Conservation (phyloP, 2,797 vertebrate species). For the Phylloscopus collybita region DNA sequence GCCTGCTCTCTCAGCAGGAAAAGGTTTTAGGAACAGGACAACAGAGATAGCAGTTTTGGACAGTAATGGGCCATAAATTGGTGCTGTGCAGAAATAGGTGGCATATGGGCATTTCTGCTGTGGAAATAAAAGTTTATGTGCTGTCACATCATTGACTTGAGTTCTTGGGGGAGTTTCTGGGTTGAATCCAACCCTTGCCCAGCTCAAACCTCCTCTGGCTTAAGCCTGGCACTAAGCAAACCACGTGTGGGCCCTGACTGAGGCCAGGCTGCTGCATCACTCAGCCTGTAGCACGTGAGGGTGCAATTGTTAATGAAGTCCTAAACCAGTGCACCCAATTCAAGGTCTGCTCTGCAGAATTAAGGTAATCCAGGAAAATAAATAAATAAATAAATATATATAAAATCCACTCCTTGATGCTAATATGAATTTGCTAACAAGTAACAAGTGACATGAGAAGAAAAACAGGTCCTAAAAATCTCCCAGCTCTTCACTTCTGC, state of each 20-base stretch:
- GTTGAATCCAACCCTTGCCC: neutral
- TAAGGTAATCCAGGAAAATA: neutral
- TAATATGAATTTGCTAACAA: neutral
- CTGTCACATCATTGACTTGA: neutral
- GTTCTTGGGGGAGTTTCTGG: neutral
- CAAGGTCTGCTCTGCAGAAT: neutral
- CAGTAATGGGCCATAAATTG: neutral
- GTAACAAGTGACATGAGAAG: neutral
- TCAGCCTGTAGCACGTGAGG: neutral
- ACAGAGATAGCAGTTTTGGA: neutral
- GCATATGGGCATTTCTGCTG: neutral
- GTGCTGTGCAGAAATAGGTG: neutral
- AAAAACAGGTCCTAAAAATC: neutral
- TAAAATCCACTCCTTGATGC: neutral
- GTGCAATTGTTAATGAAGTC: neutral
- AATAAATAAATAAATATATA: too few relatives aligned
- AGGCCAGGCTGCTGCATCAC: neutral
- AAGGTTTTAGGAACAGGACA: neutral
- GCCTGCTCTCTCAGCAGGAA: neutral
- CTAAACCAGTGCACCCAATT: neutral
- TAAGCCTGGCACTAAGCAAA: neutral
- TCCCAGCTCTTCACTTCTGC: neutral
- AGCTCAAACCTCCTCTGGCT: neutral
- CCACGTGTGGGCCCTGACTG: accelerated
- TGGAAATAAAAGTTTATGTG: neutral